Evolutionary conservation across 2,797 vertebrate genomes (phyloP), one percentile per base, ranked within the genome.

Genomic region (Antennarius maculatus): DNA sequence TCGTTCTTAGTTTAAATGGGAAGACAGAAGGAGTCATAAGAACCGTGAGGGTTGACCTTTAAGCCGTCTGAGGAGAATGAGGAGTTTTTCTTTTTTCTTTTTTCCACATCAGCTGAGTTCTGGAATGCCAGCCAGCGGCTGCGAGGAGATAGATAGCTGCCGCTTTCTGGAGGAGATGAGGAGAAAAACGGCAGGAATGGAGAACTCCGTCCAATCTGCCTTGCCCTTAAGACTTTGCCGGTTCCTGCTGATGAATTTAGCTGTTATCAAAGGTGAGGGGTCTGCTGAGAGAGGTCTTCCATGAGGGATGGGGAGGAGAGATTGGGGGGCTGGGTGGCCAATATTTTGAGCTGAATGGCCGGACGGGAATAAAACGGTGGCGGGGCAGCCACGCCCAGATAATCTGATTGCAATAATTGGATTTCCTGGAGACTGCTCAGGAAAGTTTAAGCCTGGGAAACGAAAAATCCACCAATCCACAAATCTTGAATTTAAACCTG

Each of bases 251-350:
- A 90, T 86, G 84, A 86, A 87, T 87, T 88, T 82, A 70, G 59
- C 77, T 63, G 73, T 86, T 83, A 87, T 90, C 63, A 74, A 76
- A 83, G 87, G 85, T 84, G 85, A 90, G 76, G 27, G 80, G 80
- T 86, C 77, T 73, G 71, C 78, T 55, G 74, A 79, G 76, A 76
- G 54, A 66, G 68, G 68, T 77, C 77, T 76, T 70, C 74, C 83
- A 77, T 56, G 69, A 67, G 61, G 59, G 62, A 48, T 14, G 1
- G 69, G 61, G 52, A 61, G 54, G 54, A 72, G 56, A 75, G 58
- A 66, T 69, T 54, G 43, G 47, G 57, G 23, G 62, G 65, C 37
- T 52, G 29, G 47, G 55, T 41, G 39, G 64, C 39, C 50, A 53
- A 65, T 64, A 62, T 67, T 77, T 75, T 53, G 43, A 75, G 67